These are phyloP conservation scores for Cynodonichthys magdalenae DNA, from an alignment of 2,797 vertebrate species.

Conservation along the genomic window DNA sequence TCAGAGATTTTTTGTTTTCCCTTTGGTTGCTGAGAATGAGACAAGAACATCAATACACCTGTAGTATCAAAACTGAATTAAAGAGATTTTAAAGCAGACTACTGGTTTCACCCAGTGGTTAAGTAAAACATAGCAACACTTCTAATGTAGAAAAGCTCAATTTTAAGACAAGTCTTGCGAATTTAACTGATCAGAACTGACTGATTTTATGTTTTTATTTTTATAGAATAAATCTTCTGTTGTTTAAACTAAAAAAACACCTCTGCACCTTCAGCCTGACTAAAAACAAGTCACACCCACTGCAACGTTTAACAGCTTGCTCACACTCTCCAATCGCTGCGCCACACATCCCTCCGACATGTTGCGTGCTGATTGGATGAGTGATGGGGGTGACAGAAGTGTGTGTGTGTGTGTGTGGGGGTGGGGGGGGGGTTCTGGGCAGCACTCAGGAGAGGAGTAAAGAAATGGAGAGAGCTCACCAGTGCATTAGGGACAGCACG, in stretches of 20 bases:
- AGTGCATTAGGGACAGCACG: slow-evolving; percentile 69
- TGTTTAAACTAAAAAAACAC: too few species aligned
- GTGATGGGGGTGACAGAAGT: slow-evolving; percentile 29
- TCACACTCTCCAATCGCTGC: slow-evolving; percentile 40
- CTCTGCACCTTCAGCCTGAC: background rate
- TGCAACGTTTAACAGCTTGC: slow-evolving; percentile 13
- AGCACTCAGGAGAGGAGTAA: slow-evolving; percentile 52
- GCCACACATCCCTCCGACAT: slow-evolving; percentile 48
- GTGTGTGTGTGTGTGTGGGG: background rate
- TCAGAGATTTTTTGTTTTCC: background rate
- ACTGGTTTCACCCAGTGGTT: too few species aligned
- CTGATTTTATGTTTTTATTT: too few species aligned
- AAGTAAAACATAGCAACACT: too few species aligned
- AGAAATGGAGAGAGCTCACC: slow-evolving; percentile 69
- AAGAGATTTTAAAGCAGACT: too few species aligned
- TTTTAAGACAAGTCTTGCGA: too few species aligned
- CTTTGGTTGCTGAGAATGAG: background rate
- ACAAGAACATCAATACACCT: background rate
- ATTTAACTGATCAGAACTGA: too few species aligned
- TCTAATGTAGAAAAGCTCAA: too few species aligned
- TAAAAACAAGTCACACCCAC: background rate
- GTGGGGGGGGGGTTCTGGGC: background rate
- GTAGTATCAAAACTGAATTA: too few species aligned
- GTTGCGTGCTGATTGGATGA: slow-evolving; percentile 54
- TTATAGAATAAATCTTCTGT: too few species aligned